Conservation (phyloP, 1,140 invertebrate genomes). For the Luehdorfia chinensis region DNA sequence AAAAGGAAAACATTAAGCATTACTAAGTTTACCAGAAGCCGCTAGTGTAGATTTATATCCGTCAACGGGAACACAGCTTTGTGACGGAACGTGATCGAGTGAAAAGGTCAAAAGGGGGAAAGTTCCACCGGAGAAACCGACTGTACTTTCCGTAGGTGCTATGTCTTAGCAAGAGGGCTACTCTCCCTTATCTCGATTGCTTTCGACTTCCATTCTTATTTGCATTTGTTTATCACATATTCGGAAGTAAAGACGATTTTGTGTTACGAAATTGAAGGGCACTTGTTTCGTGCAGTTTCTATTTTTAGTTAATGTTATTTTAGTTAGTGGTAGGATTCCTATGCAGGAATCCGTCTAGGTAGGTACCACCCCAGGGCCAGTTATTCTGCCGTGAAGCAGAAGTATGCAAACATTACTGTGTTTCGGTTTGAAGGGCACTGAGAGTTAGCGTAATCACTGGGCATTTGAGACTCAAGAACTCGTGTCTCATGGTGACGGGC, state of each 20-base stretch:
- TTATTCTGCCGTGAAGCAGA: too few species aligned
- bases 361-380: too few species aligned
- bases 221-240: slow-evolving; percentile 5
- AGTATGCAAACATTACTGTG: too few species aligned
- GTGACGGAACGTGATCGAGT: slow-evolving; percentile 27
- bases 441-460: too few species aligned
- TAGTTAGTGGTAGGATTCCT: too few species aligned
- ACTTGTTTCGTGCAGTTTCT: neutral
- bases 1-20: too few species aligned
- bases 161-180: slow-evolving; percentile 14
- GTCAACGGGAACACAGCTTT: slow-evolving; percentile 10
- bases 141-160: slow-evolving; percentile 30
- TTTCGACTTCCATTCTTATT: slow-evolving; percentile 11
- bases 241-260: neutral
- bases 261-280: neutral
- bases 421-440: too few species aligned
- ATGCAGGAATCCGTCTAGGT: too few species aligned
- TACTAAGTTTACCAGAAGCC: too few species aligned
- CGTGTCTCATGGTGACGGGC: too few species aligned
- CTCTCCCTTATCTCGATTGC: neutral
- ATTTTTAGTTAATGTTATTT: neutral
- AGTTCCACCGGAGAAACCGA: slow-evolving; percentile 42
- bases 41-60: slow-evolving; percentile 12
- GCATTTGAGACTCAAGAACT: too few species aligned
- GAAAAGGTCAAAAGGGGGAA: slow-evolving; percentile 53